Conservation (phyloP, 2,113 vertebrate species). For the Coryphaenoides rupestris region DNA sequence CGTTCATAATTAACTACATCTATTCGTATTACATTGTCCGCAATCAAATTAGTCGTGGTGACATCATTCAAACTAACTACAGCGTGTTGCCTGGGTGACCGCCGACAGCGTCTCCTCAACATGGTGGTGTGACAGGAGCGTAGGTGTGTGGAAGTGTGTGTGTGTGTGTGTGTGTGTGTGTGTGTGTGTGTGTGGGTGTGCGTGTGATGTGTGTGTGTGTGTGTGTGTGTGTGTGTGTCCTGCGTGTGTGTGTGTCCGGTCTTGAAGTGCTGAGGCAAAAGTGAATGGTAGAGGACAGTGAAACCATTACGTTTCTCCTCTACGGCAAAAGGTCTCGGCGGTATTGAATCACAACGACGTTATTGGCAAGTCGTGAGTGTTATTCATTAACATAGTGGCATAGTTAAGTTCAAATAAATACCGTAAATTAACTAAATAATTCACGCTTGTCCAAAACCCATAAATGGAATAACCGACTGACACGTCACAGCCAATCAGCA, state of each 20-base stretch:
- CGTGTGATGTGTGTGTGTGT: conserved; percentile 14
- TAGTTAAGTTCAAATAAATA: too few species aligned
- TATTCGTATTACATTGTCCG: conserved; percentile 6
- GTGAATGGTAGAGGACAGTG: not conserved
- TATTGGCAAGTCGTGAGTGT: too few species aligned
- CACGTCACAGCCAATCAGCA: too few species aligned
- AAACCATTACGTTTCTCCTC: not conserved
- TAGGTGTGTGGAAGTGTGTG: too few species aligned
- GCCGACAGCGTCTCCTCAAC: too few species aligned
- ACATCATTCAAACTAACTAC: not conserved
- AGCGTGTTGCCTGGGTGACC: conserved; percentile 4
- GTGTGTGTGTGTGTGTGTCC: conserved; percentile 11
- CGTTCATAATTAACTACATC: not conserved
- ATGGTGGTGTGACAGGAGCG: too few species aligned
- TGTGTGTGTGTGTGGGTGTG: conserved; percentile 11
- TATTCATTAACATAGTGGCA: too few species aligned
- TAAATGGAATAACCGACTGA: too few species aligned
- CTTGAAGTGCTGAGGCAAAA: not conserved
- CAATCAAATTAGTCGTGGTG: not conserved
- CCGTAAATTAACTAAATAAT: too few species aligned
- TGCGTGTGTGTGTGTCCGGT: conserved; percentile 5
- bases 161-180: not conserved
- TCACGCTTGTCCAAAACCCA: too few species aligned
- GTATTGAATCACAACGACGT: not conserved
- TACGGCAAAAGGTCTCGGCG: not conserved